phyloP scores from a whole-genome alignment of 2,113 vertebrate species.

The Phylloscopus whistleri region DNA sequence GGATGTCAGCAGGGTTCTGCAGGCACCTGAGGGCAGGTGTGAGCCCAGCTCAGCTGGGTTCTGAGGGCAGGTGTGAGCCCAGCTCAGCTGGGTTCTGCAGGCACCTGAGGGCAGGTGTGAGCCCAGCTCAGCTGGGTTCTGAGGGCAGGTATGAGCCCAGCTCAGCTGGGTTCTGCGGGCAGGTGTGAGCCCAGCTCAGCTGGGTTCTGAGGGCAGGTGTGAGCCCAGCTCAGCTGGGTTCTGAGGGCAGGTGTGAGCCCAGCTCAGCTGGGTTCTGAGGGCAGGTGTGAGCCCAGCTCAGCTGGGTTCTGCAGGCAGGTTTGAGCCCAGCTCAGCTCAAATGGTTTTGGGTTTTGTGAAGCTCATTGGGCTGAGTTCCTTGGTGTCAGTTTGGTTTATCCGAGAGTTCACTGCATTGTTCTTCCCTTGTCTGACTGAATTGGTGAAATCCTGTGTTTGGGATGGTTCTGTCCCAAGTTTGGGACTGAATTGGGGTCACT shows the following conservation, averaged over 20 bases:
- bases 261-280: neutral
- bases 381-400: neutral
- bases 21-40: too few species aligned
- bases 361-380: neutral
- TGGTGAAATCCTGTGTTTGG: neutral
- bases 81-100: neutral
- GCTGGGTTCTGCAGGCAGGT: neutral
- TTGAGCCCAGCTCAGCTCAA: neutral
- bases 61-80: fast-evolving
- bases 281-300: fast-evolving
- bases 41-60: neutral
- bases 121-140: neutral
- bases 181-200: too few species aligned
- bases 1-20: neutral
- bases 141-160: fast-evolving
- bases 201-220: fast-evolving
- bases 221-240: neutral
- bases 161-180: too few species aligned
- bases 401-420: neutral
- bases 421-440: too few species aligned
- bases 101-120: fast-evolving
- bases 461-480: too few species aligned
- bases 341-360: fast-evolving
- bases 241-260: fast-evolving
- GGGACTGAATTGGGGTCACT: too few species aligned